Evolutionary conservation across 35 echinoderm and acorn worm species (phyloP).

Genomic region (Amphiura filiformis): DNA sequence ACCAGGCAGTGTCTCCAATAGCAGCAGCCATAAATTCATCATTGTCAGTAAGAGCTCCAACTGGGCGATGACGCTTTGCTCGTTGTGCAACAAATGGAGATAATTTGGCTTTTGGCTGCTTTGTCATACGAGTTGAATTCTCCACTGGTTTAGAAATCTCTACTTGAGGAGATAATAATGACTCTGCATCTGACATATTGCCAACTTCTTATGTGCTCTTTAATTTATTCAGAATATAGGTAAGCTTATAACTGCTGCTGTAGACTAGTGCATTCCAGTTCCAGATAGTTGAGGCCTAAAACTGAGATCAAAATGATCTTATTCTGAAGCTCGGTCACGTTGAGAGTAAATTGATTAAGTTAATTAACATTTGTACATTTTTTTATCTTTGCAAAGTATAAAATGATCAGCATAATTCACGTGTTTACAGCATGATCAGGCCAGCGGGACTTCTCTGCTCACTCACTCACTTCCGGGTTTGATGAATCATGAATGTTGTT

Average conservation of each 20-base stretch:
- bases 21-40: slow-evolving; percentile 99
- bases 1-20: slow-evolving; percentile 97
- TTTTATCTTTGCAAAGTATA: too few relatives aligned
- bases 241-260: too few relatives aligned
- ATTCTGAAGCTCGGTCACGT: too few relatives aligned
- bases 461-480: not conserved
- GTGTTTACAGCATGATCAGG: too few relatives aligned
- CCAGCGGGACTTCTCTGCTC: too few relatives aligned
- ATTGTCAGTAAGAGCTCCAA: slow-evolving; percentile 12
- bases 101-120: not conserved
- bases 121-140: not conserved
- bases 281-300: too few relatives aligned
- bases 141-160: not conserved
- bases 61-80: not conserved
- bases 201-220: not conserved
- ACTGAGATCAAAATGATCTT: too few relatives aligned
- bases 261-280: too few relatives aligned
- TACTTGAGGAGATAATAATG: not conserved
- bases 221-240: too few relatives aligned
- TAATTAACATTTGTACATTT: too few relatives aligned
- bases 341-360: too few relatives aligned
- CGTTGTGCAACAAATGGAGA: not conserved
- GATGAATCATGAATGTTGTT: slow-evolving; percentile 20
- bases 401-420: too few relatives aligned
- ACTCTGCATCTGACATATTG: slow-evolving; percentile 38